phyloP scores from a whole-genome alignment of 2,113 vertebrate genomes.

The Micronycteris hirsuta region DNA sequence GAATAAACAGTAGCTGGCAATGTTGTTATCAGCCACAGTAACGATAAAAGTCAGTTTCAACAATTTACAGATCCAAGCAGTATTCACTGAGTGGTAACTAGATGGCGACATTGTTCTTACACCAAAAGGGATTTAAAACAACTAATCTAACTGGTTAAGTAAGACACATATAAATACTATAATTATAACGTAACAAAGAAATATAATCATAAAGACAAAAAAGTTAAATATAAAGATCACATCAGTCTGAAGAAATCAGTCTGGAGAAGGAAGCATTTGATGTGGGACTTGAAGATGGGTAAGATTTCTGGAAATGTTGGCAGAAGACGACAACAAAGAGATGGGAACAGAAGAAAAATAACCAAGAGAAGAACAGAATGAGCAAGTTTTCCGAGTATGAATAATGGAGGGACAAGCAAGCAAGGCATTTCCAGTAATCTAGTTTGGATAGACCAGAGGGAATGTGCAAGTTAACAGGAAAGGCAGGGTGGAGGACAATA shows the following conservation, averaged over 20 bases:
- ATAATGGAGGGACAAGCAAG: neutral
- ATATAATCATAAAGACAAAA: neutral
- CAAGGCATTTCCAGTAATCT: neutral
- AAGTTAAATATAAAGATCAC: neutral
- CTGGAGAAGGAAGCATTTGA: neutral
- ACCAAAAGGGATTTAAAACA: conserved; percentile 34
- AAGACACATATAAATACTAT: neutral
- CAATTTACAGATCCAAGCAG: neutral
- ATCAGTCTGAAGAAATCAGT: conserved; percentile 1
- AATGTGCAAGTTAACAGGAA: neutral
- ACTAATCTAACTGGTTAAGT: neutral
- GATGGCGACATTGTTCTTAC: neutral
- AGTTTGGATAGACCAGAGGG: neutral
- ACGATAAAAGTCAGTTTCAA: conserved; percentile 21
- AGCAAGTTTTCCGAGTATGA: neutral
- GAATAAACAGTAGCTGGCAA: conserved; percentile 7
- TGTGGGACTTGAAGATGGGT: neutral
- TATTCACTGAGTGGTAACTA: neutral
- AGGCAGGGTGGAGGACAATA: neutral
- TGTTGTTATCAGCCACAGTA: neutral
- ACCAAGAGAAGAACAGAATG: neutral
- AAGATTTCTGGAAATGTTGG: neutral
- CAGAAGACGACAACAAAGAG: neutral
- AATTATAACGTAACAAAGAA: conserved; percentile 13
- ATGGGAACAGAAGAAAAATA: conserved; percentile 2